phyloP scores from a whole-genome alignment of 1,140 invertebrate genomes.

The Scaptomyza hsui region DNA sequence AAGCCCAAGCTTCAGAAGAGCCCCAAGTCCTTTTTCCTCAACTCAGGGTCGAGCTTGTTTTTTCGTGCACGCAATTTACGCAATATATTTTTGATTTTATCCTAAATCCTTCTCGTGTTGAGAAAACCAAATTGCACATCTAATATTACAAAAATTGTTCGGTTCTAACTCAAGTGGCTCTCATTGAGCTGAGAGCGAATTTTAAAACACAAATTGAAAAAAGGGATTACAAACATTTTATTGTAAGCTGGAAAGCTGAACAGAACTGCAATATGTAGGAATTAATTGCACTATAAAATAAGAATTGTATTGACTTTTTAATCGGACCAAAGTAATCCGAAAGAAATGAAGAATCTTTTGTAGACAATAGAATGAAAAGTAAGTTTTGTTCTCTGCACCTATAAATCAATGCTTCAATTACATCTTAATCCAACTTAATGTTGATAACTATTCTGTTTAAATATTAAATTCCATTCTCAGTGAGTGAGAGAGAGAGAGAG shows the following conservation, averaged over 20 bases:
- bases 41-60: slow-evolving; percentile 19
- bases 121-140: slow-evolving; percentile 45
- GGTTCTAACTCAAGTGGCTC: slow-evolving; percentile 20
- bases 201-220: slow-evolving; percentile 5
- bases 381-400: no score
- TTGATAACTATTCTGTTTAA: not conserved
- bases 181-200: slow-evolving; percentile 2
- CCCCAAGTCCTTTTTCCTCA: not conserved
- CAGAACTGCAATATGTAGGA: not conserved
- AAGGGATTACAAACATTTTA: not conserved
- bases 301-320: no score
- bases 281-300: no score
- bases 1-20: not conserved
- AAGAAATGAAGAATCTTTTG: not conserved
- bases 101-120: slow-evolving; percentile 1
- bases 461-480: not conserved
- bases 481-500: no score
- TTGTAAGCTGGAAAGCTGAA: not conserved
- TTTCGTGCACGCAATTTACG: slow-evolving; percentile 50
- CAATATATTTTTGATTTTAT: slow-evolving; percentile 51
- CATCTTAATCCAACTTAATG: not conserved
- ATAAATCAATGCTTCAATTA: not conserved
- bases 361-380: no score
- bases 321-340: no score
- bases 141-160: slow-evolving; percentile 37